A percentile compares a stretch with the other conserved stretches of the same genome.
Evolutionary conservation across 2,888 invertebrate species (phyloP).

Genomic region (Acanthococcus lagerstroemiae): DNA sequence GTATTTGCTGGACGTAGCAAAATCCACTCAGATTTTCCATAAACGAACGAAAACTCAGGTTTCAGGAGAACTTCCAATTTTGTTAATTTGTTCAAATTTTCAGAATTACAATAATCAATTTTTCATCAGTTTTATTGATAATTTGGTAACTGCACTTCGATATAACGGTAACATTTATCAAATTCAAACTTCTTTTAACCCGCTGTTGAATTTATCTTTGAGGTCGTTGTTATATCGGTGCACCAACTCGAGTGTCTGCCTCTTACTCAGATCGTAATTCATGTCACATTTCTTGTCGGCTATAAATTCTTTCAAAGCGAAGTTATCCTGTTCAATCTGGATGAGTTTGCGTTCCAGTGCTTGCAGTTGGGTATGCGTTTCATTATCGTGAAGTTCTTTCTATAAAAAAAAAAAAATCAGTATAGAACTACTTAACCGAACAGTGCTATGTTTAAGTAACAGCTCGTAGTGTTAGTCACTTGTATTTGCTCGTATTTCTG

Average conservation of each 20-base stretch:
- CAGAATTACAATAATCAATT: not conserved
- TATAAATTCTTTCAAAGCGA: conserved; percentile 56
- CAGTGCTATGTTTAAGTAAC: too few species aligned
- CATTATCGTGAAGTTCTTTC: conserved; percentile 57
- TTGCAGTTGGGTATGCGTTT: conserved; percentile 58
- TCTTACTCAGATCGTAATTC: conserved; percentile 55
- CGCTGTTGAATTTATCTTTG: conserved; percentile 20
- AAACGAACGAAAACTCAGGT: too few species aligned
- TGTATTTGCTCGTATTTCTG: conserved; percentile 48
- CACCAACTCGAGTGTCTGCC: conserved; percentile 46
- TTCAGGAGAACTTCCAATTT: too few species aligned
- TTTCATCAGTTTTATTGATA: not conserved
- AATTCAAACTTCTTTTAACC: conserved; percentile 3
- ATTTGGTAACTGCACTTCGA: not conserved
- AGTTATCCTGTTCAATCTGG: conserved; percentile 57
- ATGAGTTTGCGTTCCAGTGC: conserved; percentile 59
- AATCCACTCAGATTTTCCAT: too few species aligned
- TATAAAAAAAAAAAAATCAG: conserved; percentile 41
- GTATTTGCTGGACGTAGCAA: conserved; percentile 57
- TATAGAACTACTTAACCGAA: too few species aligned
- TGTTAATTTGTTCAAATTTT: too few species aligned
- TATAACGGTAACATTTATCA: too few species aligned
- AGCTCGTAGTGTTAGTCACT: conserved; percentile 38
- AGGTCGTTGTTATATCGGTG: conserved; percentile 38
- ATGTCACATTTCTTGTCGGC: conserved; percentile 56